These are phyloP conservation scores for Cryptomyrus ogoouensis DNA, from an alignment of 2,113 vertebrate species.

Conservation along the genomic window DNA sequence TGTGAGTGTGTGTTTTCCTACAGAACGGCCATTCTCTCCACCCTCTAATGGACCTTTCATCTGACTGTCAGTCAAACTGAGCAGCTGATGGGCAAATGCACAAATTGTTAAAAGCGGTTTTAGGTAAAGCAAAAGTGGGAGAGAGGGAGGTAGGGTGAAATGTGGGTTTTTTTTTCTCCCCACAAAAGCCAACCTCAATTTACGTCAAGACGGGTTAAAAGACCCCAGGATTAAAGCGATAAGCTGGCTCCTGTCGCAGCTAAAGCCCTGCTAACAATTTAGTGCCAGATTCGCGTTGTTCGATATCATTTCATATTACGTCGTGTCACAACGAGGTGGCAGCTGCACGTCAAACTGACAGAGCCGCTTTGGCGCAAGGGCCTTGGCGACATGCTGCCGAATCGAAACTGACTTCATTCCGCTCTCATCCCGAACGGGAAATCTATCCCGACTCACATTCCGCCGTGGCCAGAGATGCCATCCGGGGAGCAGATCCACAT, in stretches of 20 bases:
- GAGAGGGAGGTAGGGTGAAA: conserved; percentile 69
- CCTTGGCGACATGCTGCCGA: conserved; percentile 77
- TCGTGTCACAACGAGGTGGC: conserved; percentile 86
- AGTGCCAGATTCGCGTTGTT: conserved; percentile 88
- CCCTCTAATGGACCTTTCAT: conserved; percentile 61
- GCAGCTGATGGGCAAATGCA: conserved; percentile 68
- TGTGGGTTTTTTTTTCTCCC: conserved; percentile 53
- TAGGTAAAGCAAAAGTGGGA: conserved; percentile 74
- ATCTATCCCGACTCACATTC: conserved; percentile 54
- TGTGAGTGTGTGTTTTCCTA: not conserved
- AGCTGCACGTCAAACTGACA: conserved; percentile 91
- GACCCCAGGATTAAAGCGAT: conserved; percentile 95
- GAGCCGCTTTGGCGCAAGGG: conserved; percentile 86
- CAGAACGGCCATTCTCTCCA: conserved; percentile 58
- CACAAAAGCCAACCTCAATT: conserved; percentile 96
- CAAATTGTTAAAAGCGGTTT: conserved; percentile 86
- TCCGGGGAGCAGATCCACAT: not conserved
- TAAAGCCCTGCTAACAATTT: conserved; percentile 85
- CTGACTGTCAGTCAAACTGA: conserved; percentile 77
- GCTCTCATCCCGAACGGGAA: conserved; percentile 68
- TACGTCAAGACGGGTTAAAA: conserved; percentile 97
- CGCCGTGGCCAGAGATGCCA: conserved; percentile 27
- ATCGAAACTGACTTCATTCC: conserved; percentile 80
- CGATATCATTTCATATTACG: conserved; percentile 97
- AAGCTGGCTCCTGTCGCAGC: conserved; percentile 96